phyloP scores from a whole-genome alignment of 1,140 invertebrate species.

The Cyclina sinensis region DNA sequence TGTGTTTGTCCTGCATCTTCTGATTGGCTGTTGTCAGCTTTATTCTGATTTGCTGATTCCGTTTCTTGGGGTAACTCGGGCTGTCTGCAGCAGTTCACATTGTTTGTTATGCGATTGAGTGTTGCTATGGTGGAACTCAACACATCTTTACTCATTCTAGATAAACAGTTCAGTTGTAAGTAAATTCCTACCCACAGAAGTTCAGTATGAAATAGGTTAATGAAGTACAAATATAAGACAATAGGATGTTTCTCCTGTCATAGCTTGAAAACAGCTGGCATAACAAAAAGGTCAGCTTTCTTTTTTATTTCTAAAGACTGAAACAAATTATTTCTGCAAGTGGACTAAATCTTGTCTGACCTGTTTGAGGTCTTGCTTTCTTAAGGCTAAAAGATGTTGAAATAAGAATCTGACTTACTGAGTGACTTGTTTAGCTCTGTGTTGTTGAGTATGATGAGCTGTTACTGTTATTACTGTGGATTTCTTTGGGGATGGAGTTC shows the following conservation, averaged over 20 bases:
- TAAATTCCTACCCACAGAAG: too few species aligned
- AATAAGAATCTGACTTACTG: conserved; percentile 25
- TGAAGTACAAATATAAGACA: too few species aligned
- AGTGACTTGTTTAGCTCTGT: conserved; percentile 53
- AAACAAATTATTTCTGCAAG: too few species aligned
- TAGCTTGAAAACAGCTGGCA: too few species aligned
- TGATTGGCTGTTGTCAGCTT: conserved; percentile 48
- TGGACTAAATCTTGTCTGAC: too few species aligned
- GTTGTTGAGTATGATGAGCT: conserved; percentile 17
- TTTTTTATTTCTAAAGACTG: too few species aligned
- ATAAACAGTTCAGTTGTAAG: neutral
- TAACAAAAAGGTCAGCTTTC: too few species aligned
- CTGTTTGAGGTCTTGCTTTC: too few species aligned
- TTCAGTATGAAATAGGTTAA: too few species aligned
- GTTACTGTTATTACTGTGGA: neutral
- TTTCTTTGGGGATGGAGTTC: conserved; percentile 32
- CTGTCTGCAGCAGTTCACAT: conserved; percentile 60
- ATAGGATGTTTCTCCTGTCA: too few species aligned
- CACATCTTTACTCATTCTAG: conserved; percentile 61
- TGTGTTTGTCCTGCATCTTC: conserved; percentile 44
- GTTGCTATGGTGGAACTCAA: conserved; percentile 59
- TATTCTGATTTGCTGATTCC: conserved; percentile 41
- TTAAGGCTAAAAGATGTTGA: too few species aligned
- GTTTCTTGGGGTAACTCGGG: conserved; percentile 26
- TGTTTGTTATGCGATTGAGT: conserved; percentile 51